These are phyloP conservation scores for Phocoena phocoena DNA, from an alignment of 2,113 vertebrate species.

Conservation along the genomic window DNA sequence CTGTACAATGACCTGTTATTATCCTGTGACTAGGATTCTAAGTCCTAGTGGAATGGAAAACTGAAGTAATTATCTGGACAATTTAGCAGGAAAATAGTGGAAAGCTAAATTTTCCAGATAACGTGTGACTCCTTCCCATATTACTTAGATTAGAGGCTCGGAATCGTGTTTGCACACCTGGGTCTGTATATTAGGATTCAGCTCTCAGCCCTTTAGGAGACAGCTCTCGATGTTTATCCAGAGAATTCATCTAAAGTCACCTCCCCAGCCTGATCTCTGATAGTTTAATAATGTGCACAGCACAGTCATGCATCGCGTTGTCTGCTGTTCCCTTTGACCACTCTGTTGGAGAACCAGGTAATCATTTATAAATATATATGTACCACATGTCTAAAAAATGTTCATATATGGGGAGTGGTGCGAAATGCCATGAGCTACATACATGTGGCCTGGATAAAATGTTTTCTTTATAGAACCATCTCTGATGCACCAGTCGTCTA, in stretches of 20 bases:
- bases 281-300: not conserved
- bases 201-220: not conserved
- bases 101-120: constrained; percentile 48
- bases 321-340: not conserved
- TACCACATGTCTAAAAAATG: not conserved
- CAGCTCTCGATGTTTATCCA: not conserved
- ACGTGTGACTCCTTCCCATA: not conserved
- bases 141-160: not conserved
- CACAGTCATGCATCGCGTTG: fast-evolving
- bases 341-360: not conserved
- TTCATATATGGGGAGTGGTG: not conserved
- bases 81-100: constrained; percentile 67
- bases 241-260: not conserved
- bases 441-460: not conserved
- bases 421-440: not conserved
- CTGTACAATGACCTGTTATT: constrained; percentile 7
- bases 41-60: constrained; percentile 61
- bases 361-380: not conserved
- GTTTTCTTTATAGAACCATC: constrained; percentile 11
- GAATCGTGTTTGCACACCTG: not conserved
- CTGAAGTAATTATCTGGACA: constrained; percentile 69
- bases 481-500: not conserved
- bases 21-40: constrained; percentile 48
- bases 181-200: not conserved
- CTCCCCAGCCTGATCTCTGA: not conserved